Conservation (phyloP, 2,113 vertebrate genomes). For the Setophaga kirtlandii region DNA sequence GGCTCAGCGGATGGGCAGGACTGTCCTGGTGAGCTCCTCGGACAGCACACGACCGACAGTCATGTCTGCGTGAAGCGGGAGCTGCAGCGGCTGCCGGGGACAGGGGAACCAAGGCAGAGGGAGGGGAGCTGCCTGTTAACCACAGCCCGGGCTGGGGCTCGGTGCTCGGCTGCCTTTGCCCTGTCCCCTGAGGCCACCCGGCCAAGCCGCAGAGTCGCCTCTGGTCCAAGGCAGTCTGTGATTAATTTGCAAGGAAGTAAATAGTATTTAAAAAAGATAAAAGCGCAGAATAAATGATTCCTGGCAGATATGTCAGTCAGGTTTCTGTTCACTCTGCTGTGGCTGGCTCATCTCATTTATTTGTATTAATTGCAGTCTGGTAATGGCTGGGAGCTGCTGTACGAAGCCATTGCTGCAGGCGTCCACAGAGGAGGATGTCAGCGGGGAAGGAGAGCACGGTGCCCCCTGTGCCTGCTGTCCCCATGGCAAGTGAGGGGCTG, state of each 20-base stretch:
- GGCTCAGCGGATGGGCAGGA: not conserved
- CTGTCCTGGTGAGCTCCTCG: not conserved
- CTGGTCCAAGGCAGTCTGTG: not conserved
- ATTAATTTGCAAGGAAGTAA: not conserved
- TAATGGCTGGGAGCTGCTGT: not conserved
- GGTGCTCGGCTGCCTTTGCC: not conserved
- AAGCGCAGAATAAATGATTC: not conserved
- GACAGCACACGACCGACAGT: not conserved
- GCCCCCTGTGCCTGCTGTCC: rapidly evolving
- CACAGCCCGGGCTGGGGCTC: not conserved
- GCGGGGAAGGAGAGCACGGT: rapidly evolving
- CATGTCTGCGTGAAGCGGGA: not conserved
- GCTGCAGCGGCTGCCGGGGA: not conserved
- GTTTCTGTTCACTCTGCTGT: not conserved
- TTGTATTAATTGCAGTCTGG: not conserved
- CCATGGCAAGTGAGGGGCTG: not conserved
- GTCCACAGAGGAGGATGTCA: not conserved
- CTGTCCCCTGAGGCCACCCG: not conserved
- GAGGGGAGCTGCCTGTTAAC: not conserved
- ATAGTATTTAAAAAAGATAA: not conserved
- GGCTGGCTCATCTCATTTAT: not conserved
- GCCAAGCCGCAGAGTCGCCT: not conserved
- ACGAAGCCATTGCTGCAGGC: not conserved
- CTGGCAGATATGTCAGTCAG: not conserved
- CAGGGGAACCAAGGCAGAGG: not conserved